Percentiles rank a stretch among this genome's conserved stretches.
Conservation (phyloP, 2,113 vertebrate genomes). For the Rutilus rutilus region DNA sequence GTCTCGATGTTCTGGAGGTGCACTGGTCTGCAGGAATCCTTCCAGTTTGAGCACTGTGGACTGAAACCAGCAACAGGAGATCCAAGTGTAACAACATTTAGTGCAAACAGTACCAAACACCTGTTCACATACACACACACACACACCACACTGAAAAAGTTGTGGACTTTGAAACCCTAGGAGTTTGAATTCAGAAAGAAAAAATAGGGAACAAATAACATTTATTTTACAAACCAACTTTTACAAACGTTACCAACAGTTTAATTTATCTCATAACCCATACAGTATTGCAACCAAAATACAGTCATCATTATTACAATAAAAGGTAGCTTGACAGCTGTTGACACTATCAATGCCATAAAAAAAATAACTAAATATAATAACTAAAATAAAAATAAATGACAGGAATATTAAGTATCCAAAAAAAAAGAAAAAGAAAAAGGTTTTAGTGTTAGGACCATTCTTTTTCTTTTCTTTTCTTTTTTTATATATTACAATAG, state of each 20-base stretch:
- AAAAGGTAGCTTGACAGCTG: too few relatives aligned
- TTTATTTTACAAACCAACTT: too few relatives aligned
- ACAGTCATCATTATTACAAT: too few relatives aligned
- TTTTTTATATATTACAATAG: background rate
- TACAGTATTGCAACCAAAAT: too few relatives aligned
- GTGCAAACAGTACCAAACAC: background rate
- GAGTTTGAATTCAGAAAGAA: too few relatives aligned
- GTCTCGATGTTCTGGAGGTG: conserved; percentile 55
- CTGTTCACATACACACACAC: background rate
- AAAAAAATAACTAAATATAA: background rate
- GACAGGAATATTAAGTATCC: background rate
- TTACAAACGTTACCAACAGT: too few relatives aligned
- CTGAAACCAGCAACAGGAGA: conserved; percentile 29
- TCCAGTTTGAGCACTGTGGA: background rate
- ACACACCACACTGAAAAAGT: background rate
- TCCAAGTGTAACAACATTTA: background rate
- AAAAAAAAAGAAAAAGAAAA: too few relatives aligned
- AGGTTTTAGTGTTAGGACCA: background rate
- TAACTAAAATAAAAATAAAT: background rate
- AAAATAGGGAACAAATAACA: too few relatives aligned
- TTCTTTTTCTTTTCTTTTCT: background rate
- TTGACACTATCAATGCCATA: too few relatives aligned
- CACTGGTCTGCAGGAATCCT: conserved; percentile 53
- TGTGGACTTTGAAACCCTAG: background rate
- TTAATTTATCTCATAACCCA: too few relatives aligned